Evolutionary conservation across 2,888 invertebrate species (phyloP).

Genomic region (Gortyna flavago): DNA sequence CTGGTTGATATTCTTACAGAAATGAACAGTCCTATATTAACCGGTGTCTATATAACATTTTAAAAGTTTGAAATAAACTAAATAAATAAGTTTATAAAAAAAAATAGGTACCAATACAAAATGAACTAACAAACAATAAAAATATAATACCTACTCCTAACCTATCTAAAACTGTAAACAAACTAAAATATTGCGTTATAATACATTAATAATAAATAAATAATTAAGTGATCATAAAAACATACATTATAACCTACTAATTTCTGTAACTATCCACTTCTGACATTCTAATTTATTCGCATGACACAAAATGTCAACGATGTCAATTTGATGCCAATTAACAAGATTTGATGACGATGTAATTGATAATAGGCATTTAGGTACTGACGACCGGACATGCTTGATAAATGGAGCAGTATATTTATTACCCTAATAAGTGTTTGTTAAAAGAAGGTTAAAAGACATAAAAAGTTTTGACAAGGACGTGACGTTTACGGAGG

Average conservation of each 20-base stretch:
- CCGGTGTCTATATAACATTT: too few species aligned
- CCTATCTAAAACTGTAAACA: too few species aligned
- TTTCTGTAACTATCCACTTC: constrained; percentile 18
- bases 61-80: too few species aligned
- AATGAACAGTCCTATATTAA: too few species aligned
- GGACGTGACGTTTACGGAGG: too few species aligned
- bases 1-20: too few species aligned
- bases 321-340: constrained; percentile 52
- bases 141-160: too few species aligned
- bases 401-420: constrained; percentile 13
- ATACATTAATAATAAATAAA: too few species aligned
- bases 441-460: background rate
- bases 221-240: background rate
- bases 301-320: constrained; percentile 61
- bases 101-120: too few species aligned
- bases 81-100: too few species aligned
- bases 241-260: background rate
- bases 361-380: constrained; percentile 52
- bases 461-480: background rate
- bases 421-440: constrained; percentile 4
- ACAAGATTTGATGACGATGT: constrained; percentile 27
- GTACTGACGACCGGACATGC: constrained; percentile 25
- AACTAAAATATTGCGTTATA: too few species aligned
- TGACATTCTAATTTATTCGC: constrained; percentile 61
- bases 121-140: too few species aligned